Base-by-base conservation (phyloP, 2,113 vertebrate species). In the Sorex araneus region DNA sequence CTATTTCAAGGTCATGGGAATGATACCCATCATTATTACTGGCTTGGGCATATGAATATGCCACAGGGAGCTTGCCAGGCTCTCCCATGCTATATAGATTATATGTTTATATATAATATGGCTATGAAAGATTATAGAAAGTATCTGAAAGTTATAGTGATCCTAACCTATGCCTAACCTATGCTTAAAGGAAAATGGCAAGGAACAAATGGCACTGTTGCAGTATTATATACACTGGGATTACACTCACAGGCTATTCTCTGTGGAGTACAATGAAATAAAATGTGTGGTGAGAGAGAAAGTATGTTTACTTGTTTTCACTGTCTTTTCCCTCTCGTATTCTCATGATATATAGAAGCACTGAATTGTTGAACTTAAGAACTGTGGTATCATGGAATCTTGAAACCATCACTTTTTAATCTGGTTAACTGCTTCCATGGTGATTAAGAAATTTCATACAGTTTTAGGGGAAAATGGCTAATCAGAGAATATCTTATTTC, bases 311-410 rank as follows among this genome's bases (percentile, higher is more conserved):
- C 71, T 94, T 73, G 7, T 50, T 21, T 15, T 50, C 84, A 63
- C 76, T 15, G 21, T 15, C 10, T 70, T 34, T 1, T 60, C 79
- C 28, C 8, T 54, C 11, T 76, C 1, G 45, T 60, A 30, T 9
- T 34, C 47, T 74, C n/a, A 1, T 54, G 18, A 76, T 74, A 60
- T 13, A 27, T 34, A 54, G 11, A 80, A 84, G 21, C 69, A 76
- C 45, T 80, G 3, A 69, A 75, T 66, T 89, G 76, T 30, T 76
- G 12, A 74, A 84, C 80, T 73, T 83, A 47, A 69, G 11, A 84
- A 12, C 25, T 28, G 15, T 16, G 8, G 2, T 6, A 36, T 2
- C 9, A 63, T 60, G 13, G 73, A 87, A 57, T 74, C 36, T 3
- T 89, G 16, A 77, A 43, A 23, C 25, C 11, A 34, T 66, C 64